Base-by-base conservation (phyloP, 2,797 vertebrate species). In the Alosa sapidissima region DNA sequence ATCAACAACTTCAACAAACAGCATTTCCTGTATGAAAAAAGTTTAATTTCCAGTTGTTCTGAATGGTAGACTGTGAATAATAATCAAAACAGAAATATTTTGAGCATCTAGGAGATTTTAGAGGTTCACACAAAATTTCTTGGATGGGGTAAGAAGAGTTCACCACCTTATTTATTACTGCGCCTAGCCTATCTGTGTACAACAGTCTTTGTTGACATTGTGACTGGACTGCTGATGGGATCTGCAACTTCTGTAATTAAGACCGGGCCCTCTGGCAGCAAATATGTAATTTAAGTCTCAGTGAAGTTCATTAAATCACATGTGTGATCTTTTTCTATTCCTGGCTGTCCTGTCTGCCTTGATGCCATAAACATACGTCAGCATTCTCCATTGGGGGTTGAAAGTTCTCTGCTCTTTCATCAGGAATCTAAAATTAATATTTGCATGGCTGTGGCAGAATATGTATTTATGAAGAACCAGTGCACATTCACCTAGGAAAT, bases 281-380 rank as follows among this genome's bases (percentile, higher is more conserved):
- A 62, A 62, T 62, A 62, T 62, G 58, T 62, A 62, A 62, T 62
- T 62, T 62, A 62, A 62, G 58, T 62, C 58, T 62, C n/a, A 62
- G 58, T 24, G 58, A 24, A 62, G 58, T 62, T 62, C 16, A 55
- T 55, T 19, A 55, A 55, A 19, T 55, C 54, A 54, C 52, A 24
- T 60, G 55, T 24, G 55, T 60, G 55, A 60, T 62, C 58, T 24
- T 62, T 62, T n/a, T 24, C 58, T 62, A 62, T 62, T 62, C 58
- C n/a, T 62, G 58, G 58, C 58, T 24, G 58, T 2, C 58, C 58
- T 24, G 3, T 24, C 6, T 10, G n/a, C n/a, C 58, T 24, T 62
- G 21, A 62, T 62, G 6, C 58, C 58, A 24, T 24, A 62, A 62
- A n/a, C 58, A 62, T 10, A 6, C 5, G 7, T 8, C n/a, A 62